A percentile compares a stretch with the other conserved stretches of the same genome.
Conservation (phyloP, 1,140 invertebrate species). For the Phortica variegata region DNA sequence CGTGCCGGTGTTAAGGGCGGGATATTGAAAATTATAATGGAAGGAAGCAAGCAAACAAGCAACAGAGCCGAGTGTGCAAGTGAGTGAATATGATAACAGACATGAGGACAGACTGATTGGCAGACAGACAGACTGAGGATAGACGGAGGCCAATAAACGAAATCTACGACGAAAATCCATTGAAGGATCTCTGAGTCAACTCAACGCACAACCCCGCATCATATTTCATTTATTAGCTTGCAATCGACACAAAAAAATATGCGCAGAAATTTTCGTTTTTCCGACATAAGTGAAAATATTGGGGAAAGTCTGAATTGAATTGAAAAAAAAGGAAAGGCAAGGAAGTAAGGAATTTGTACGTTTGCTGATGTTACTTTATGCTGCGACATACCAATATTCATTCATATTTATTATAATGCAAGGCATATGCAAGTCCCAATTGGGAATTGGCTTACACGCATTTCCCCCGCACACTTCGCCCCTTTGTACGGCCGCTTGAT, state of each 20-base stretch:
- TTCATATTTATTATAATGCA: slow-evolving; percentile 53
- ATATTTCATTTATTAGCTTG: slow-evolving; percentile 56
- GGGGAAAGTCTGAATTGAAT: too few species aligned
- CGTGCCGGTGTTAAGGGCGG: slow-evolving; percentile 3
- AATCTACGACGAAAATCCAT: slow-evolving; percentile 43
- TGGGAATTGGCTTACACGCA: slow-evolving; percentile 37
- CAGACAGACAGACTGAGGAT: not conserved
- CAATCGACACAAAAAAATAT: not conserved
- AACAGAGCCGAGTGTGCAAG: not conserved
- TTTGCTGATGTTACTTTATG: not conserved
- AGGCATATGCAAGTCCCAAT: slow-evolving; percentile 49
- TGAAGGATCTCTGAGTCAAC: slow-evolving; percentile 3
- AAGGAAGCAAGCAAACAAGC: too few species aligned
- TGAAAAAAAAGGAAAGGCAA: too few species aligned
- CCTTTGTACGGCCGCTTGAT: too few species aligned
- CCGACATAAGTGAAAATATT: too few species aligned
- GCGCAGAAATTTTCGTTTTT: not conserved
- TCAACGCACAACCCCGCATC: slow-evolving; percentile 26
- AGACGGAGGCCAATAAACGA: slow-evolving; percentile 35
- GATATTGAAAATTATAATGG: slow-evolving; percentile 36
- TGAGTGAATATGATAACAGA: slow-evolving; percentile 1
- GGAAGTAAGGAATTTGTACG: too few species aligned
- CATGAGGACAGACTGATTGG: not conserved
- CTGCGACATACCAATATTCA: slow-evolving; percentile 6
- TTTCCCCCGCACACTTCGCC: too few species aligned